Evolutionary conservation across 2,888 invertebrate genomes (phyloP), one percentile per base, ranked within the genome.

Genomic region (Crossocerus cetratus): DNA sequence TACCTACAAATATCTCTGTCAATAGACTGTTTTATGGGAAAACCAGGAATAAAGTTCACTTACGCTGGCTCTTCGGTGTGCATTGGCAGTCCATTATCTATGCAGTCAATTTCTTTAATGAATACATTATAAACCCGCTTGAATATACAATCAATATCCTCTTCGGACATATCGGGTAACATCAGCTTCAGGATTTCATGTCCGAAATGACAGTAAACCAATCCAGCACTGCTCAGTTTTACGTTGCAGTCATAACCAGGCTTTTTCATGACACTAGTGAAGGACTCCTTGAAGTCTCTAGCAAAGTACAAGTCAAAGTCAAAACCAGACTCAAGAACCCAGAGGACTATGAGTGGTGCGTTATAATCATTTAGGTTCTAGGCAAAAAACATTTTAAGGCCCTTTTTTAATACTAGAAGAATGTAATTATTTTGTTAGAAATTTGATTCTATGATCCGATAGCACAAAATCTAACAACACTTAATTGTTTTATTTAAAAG

Each of bases 71-170:
- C 94, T 1, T 93, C 95, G 54, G 94, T 93, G 75, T 93, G 93
- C 92, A 96, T 95, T 0, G 95, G 94, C 0, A 99, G 93, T n/a
- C 99, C 99, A 91, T 99, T 99, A 89, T 99, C 99, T 66, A 99
- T 95, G 0, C 96, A 99, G 91, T 99, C 99, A 72, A 99, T 93
- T 92, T 99, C 98, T 91, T 96, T 95, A 14, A 99, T 94, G 66
- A 99, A 96, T 69, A 93, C 93, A 77, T 96, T 94, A 89, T 99
- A 99, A 0, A 99, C 92, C 87, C 94, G 93, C 75, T 92, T 91
- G 84, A 92, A 97, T 14, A 96, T 91, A 0, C 91, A 83, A 72
- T 90, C 91, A 0, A 95, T 83, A 64, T 94, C 92, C 2, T 93
- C 90, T 0, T 91, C 91, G 0, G 91, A 76, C 20, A 91, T 87